Base-by-base conservation (phyloP, 2,113 vertebrate species). In the Phylloscopus trochilus region DNA sequence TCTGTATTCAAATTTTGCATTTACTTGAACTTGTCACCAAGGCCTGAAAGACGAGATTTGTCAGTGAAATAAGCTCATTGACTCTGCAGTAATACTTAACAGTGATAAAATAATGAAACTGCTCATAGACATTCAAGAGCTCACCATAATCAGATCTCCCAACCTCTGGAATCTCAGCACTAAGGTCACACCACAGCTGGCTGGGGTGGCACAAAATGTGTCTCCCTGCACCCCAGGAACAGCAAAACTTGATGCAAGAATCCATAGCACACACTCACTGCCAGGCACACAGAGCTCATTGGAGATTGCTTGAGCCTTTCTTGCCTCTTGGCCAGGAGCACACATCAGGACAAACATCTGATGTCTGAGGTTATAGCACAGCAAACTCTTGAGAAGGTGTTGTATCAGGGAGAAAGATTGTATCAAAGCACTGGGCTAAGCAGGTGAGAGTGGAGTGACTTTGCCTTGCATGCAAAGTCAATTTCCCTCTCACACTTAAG, bases 191-290 rank as follows among this genome's bases (percentile, higher is more conserved):
- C 6, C 24, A 58, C 19, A 87, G 4, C 18, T 31, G 16, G 3
- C 24, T 69, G 16, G 12, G 4, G 12, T 17, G 13, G 33, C 37
- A 79, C 1, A 2, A 83, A 86, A 76, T 1, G 9, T 47, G 26
- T 3, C 11, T 10, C 23, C 1, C 1, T 53, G 5, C 16, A 23
- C 2, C 3, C 6, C 31, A 80, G 22, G 23, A 74, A 62, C 21
- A 37, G 13, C 27, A 69, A 77, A 80, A 58, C 8, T 51, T 43
- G 21, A 39, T 27, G 53, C 23, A 86, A 64, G 35, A 56, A 68
- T 8, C 6, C 5, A 3, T 2, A 53, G 41, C 30, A 33, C 6
- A 26, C 0, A 1, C 18, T 55, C 18, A 43, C 6, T 53, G 56
- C 15, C 44, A 41, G 35, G 75, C 41, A 80, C 58, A 20, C 4